These are phyloP conservation scores for Phocides pigmalion DNA, from an alignment of 1,140 invertebrate genomes.

Conservation along the genomic window DNA sequence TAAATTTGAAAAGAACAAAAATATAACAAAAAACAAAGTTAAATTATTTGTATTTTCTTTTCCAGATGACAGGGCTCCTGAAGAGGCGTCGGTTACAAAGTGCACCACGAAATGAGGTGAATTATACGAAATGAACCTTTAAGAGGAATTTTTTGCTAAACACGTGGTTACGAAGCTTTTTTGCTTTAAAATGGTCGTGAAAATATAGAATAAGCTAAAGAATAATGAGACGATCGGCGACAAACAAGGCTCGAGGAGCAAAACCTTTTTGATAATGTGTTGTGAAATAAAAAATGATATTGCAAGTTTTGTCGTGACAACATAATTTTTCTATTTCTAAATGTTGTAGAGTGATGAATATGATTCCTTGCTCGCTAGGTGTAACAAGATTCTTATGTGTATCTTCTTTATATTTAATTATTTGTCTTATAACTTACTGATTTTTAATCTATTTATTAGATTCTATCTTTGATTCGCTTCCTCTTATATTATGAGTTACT, in stretches of 20 bases:
- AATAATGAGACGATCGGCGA: slow-evolving; percentile 27
- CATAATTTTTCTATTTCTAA: slow-evolving; percentile 48
- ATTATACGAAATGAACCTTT: slow-evolving; percentile 48
- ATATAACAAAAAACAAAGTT: background rate
- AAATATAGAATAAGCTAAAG: slow-evolving; percentile 38
- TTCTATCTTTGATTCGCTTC: too few relatives aligned
- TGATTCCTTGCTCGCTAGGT: slow-evolving; percentile 36
- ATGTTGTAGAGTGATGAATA: slow-evolving; percentile 35
- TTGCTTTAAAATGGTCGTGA: slow-evolving; percentile 49
- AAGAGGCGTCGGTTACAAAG: slow-evolving; percentile 70
- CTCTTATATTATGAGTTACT: too few relatives aligned
- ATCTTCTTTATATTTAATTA: too few relatives aligned
- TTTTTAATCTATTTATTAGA: too few relatives aligned
- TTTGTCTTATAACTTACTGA: too few relatives aligned
- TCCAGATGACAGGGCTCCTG: slow-evolving; percentile 80
- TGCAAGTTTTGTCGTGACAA: slow-evolving; percentile 59
- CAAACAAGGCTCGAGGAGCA: slow-evolving; percentile 22
- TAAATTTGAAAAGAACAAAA: too few relatives aligned
- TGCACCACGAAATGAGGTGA: slow-evolving; percentile 70
- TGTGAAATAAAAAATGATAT: slow-evolving; percentile 68
- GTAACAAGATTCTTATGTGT: background rate
- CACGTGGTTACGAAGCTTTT: slow-evolving; percentile 46
- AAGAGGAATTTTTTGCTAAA: slow-evolving; percentile 54
- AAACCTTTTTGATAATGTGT: slow-evolving; percentile 71
- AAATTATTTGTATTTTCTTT: slow-evolving; percentile 42